Percentiles rank a stretch among this genome's conserved stretches.
Evolutionary conservation across 2,797 vertebrate species (phyloP).

Genomic region (Fistularia commersonii): DNA sequence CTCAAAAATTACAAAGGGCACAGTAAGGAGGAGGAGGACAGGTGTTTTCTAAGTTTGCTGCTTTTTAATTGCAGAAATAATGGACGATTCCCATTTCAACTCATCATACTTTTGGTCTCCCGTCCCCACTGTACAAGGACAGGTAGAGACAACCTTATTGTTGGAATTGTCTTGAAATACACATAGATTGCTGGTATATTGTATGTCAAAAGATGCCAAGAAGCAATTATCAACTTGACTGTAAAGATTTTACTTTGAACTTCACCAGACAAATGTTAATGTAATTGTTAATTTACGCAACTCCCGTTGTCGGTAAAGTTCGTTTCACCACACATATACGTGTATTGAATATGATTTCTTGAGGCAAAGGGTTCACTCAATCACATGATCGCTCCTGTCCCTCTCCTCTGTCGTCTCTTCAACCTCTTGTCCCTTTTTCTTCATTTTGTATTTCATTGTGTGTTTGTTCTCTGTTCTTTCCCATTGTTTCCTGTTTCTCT

Average conservation of each 20-base stretch:
- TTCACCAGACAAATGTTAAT: too few relatives aligned
- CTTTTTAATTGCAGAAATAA: conserved; percentile 87
- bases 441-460: conserved; percentile 50
- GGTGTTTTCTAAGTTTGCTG: conserved; percentile 79
- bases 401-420: conserved; percentile 51
- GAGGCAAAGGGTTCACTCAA: conserved; percentile 13
- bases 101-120: conserved; percentile 99
- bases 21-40: conserved; percentile 36
- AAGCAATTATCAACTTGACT: conserved; percentile 22
- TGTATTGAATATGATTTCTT: conserved; percentile 22
- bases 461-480: conserved; percentile 37
- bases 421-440: conserved; percentile 21
- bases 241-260: conserved; percentile 11
- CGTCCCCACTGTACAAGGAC: conserved; percentile 96
- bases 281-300: too few relatives aligned
- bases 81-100: conserved; percentile 99
- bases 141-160: conserved; percentile 85
- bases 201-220: conserved; percentile 19
- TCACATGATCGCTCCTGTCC: conserved; percentile 49
- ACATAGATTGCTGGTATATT: conserved; percentile 51
- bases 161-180: conserved; percentile 73
- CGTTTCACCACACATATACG: conserved; percentile 12
- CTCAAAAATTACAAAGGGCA: not conserved
- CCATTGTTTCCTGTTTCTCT: conserved; percentile 1
- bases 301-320: conserved; percentile 10